Evolutionary conservation across 1,140 invertebrate species (phyloP).

Genomic region (Psilanteris sp.): DNA sequence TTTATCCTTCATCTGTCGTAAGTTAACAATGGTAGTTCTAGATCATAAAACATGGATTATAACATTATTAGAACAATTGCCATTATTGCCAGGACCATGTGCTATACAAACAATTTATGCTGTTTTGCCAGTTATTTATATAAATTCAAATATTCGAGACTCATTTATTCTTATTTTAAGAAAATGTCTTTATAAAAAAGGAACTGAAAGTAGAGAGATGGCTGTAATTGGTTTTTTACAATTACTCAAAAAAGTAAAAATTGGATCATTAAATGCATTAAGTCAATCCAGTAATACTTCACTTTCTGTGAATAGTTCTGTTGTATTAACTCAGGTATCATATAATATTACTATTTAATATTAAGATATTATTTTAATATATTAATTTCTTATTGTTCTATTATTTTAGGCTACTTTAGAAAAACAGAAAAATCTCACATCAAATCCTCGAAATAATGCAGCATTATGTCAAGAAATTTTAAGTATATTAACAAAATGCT

Average conservation of each 20-base stretch:
- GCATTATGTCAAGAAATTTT: slow-evolving; percentile 82
- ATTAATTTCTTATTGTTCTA: neutral
- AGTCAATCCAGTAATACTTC: slow-evolving; percentile 75
- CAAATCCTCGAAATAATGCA: slow-evolving; percentile 75
- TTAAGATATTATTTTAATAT: neutral
- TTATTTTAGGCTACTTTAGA: slow-evolving; percentile 70
- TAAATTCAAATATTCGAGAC: slow-evolving; percentile 78
- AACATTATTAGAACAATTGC: slow-evolving; percentile 78
- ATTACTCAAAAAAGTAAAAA: slow-evolving; percentile 80
- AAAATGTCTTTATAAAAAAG: slow-evolving; percentile 81
- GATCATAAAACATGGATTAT: slow-evolving; percentile 78
- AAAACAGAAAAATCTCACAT: slow-evolving; percentile 40
- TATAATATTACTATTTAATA: neutral
- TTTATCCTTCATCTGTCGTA: slow-evolving; percentile 77
- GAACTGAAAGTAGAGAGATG: slow-evolving; percentile 78
- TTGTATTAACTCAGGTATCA: slow-evolving; percentile 74
- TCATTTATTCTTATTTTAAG: slow-evolving; percentile 81
- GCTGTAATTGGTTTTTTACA: slow-evolving; percentile 81
- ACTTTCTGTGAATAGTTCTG: slow-evolving; percentile 75
- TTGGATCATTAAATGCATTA: slow-evolving; percentile 74
- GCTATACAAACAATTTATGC: slow-evolving; percentile 79
- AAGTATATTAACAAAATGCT: slow-evolving; percentile 82
- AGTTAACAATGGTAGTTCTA: slow-evolving; percentile 76
- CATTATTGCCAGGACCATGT: slow-evolving; percentile 72
- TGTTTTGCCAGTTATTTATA: slow-evolving; percentile 78